These are phyloP conservation scores for Diabrotica virgifera DNA, from an alignment of 1,140 invertebrate genomes.

Conservation along the genomic window DNA sequence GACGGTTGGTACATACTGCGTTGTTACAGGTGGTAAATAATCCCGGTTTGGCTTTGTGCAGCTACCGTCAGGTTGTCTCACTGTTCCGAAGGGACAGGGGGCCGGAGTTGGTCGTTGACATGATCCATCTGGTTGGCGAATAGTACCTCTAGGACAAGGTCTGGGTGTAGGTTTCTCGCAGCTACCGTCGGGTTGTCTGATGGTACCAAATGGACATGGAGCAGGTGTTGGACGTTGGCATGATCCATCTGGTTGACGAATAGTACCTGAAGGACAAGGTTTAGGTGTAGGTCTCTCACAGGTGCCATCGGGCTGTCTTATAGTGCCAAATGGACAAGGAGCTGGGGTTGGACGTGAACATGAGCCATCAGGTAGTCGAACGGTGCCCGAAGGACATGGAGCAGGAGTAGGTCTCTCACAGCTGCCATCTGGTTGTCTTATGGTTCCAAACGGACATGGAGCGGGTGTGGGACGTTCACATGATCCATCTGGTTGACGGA, in stretches of 20 bases:
- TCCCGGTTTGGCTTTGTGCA: conserved; percentile 4
- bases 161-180: conserved; percentile 4
- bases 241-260: conserved; percentile 3
- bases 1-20: conserved; percentile 19
- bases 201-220: conserved; percentile 19
- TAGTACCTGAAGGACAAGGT: conserved; percentile 12
- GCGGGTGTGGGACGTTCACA: background rate
- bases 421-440: conserved; percentile 5
- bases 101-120: conserved; percentile 13
- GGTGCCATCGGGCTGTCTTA: conserved; percentile 18
- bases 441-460: conserved; percentile 8
- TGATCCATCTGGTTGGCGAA: conserved; percentile 15
- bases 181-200: conserved; percentile 10
- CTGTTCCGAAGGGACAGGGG: conserved; percentile 13
- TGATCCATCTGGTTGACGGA: conserved; percentile 13
- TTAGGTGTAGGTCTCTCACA: conserved; percentile 5
- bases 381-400: conserved; percentile 18
- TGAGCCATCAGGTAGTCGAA: conserved; percentile 15
- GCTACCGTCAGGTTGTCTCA: background rate
- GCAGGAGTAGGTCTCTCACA: conserved; percentile 7
- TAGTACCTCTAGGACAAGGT: conserved; percentile 18
- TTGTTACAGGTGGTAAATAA: conserved; percentile 16
- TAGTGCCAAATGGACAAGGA: conserved; percentile 14
- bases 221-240: conserved; percentile 9
- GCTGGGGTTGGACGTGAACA: conserved; percentile 6